Evolutionary conservation across 2,888 invertebrate species (phyloP), one percentile per base, ranked within the genome.

Genomic region (Orthonevra nobilis): DNA sequence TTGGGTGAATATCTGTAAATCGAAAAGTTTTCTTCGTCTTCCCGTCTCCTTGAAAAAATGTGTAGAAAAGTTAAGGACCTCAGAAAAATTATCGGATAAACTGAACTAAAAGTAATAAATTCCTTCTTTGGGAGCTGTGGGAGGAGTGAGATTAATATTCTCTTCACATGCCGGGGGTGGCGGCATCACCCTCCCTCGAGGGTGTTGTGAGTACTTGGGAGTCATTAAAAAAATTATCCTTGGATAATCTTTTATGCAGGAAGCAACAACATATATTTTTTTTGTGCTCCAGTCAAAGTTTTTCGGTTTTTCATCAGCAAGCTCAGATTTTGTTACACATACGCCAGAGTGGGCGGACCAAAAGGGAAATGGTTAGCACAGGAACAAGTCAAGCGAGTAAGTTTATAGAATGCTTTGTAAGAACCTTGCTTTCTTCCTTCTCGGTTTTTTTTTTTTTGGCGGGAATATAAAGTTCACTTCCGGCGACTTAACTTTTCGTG

Each of bases 51-150:
- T 4, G 17, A 26, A 12, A 56, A 66, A 60, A 66, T 42, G 63
- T 26, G 34, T 7, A 42, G 36, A 3, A 48, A 48, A 56, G 44
- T 44, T 74, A 60, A 36, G 52, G 46, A 44, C 3, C 44, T 60
- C 68, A 61, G 60, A 68, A 14, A 74, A 60, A 74, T 74, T 74
- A 74, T 68, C 60, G 54, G 74, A 74, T 74, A 40, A 74, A 74
- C 46, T 61, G 46, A 36, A 36, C 9, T 38, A 12, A 38, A 52
- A 58, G 66, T 36, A 73, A 66, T 73, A 73, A 73, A 46, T 73
- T 50, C 10, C 46, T 70, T 56, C 26, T 32, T 7, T 38, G 40
- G 15, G 7, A 28, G 34, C 42, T 7, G 7, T 20, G 19, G 28
- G 28, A n/a, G n/a, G n/a, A n/a, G n/a, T n/a, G n/a, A 46, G 50